Conservation (phyloP, 2,113 vertebrate genomes). For the Microcebus griseorufus region DNA sequence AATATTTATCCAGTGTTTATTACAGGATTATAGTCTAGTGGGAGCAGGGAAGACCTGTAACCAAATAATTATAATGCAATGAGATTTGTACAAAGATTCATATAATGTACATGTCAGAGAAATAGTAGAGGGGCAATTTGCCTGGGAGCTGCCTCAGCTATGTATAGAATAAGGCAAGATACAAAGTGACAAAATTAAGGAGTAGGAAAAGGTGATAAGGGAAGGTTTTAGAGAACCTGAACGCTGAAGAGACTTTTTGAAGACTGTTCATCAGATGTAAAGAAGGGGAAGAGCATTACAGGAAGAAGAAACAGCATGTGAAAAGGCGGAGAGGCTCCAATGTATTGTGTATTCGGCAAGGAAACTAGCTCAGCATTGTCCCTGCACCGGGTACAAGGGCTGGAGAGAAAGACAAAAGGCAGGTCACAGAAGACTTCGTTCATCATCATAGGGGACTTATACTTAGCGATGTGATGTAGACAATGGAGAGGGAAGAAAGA, state of each 20-base stretch:
- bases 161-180: not conserved
- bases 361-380: not conserved
- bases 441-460: not conserved
- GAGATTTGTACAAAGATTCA: not conserved
- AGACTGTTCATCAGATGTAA: not conserved
- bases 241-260: not conserved
- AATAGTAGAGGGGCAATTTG: not conserved
- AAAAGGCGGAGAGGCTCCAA: not conserved
- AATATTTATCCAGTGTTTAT: not conserved
- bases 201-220: not conserved
- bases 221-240: not conserved
- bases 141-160: not conserved
- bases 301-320: not conserved
- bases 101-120: not conserved
- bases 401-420: not conserved
- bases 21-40: not conserved
- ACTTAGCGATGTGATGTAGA: not conserved
- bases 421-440: not conserved
- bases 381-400: not conserved
- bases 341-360: not conserved
- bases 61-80: not conserved
- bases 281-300: not conserved
- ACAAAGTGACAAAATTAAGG: not conserved
- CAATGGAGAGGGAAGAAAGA: not conserved
- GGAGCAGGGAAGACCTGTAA: not conserved